These are phyloP conservation scores for Ctenopoma multispine DNA, from an alignment of 2,797 vertebrate species.

Conservation along the genomic window DNA sequence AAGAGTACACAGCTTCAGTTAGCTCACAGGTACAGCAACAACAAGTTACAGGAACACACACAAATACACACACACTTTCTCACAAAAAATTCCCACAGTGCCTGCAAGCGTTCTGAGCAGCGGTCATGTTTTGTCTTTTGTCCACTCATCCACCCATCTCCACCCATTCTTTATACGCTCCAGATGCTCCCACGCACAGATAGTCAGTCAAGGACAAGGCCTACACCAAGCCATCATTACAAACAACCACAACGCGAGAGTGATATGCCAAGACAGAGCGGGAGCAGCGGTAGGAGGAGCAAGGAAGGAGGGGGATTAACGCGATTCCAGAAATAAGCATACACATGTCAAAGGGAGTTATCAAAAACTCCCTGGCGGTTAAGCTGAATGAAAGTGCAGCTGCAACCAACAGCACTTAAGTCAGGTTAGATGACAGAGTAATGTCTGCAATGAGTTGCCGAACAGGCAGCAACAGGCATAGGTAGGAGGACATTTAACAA, in stretches of 20 bases:
- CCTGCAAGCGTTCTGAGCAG: conserved; percentile 41
- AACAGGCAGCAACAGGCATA: conserved; percentile 68
- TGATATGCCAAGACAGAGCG: conserved; percentile 62
- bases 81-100: conserved; percentile 42
- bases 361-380: conserved; percentile 60
- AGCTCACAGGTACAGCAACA: conserved; percentile 41
- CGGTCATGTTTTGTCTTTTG: conserved; percentile 62
- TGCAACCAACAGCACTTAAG: conserved; percentile 66
- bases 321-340: conserved; percentile 78
- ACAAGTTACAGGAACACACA: conserved; percentile 34
- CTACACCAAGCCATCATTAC: conserved; percentile 76
- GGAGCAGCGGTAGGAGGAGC: conserved; percentile 42
- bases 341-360: conserved; percentile 74
- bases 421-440: conserved; percentile 63
- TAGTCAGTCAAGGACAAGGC: conserved; percentile 73
- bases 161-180: conserved; percentile 72
- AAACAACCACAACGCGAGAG: conserved; percentile 73
- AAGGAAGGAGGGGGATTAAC: conserved; percentile 74
- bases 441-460: conserved; percentile 20
- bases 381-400: conserved; percentile 68
- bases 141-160: conserved; percentile 68
- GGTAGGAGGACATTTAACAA: conserved; percentile 24
- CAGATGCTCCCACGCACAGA: conserved; percentile 82
- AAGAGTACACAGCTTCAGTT: conserved; percentile 24
- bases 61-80: conserved; percentile 6